phyloP scores from a whole-genome alignment of 2,113 vertebrate species.

The Arothron firmamentum region DNA sequence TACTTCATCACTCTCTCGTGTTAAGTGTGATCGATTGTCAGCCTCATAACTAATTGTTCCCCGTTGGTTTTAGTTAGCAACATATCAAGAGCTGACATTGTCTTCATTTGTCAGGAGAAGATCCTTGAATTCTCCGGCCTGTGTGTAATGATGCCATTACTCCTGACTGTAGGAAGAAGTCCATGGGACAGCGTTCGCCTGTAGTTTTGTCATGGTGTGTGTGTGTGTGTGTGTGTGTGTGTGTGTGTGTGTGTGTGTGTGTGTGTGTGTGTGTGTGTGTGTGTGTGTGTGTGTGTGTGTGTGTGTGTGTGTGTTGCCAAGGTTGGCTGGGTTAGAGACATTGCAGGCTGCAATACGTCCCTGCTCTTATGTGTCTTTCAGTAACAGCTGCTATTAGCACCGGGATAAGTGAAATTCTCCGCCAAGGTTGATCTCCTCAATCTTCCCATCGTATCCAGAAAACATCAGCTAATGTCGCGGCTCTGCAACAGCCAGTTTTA shows the following conservation, averaged over 20 bases:
- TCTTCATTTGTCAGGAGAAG: constrained; percentile 40
- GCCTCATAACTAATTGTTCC: constrained; percentile 53
- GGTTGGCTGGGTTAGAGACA: constrained; percentile 28
- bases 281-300: too few species aligned
- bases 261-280: too few species aligned
- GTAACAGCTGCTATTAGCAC: constrained; percentile 12
- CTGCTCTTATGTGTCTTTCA: constrained; percentile 20
- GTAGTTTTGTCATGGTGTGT: constrained; percentile 12
- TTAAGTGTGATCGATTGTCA: constrained; percentile 50
- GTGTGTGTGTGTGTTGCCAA: background rate
- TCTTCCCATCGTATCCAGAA: background rate
- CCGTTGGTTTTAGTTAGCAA: constrained; percentile 43
- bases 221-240: too few species aligned
- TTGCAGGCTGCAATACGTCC: constrained; percentile 38
- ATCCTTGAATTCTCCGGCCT: constrained; percentile 25
- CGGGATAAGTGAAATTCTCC: constrained; percentile 2
- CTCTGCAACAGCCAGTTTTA: background rate
- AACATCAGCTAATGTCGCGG: background rate
- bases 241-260: too few species aligned
- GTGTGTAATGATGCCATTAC: constrained; percentile 18
- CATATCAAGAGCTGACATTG: constrained; percentile 24
- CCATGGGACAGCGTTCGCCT: constrained; percentile 11
- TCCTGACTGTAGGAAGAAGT: constrained; percentile 40
- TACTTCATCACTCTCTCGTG: constrained; percentile 46
- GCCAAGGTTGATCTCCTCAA: constrained; percentile 21